Percentiles rank a stretch among this genome's conserved stretches.
These are phyloP conservation scores for Rugalucina vietnamica DNA, from an alignment of 2,888 invertebrate species.

Conservation along the genomic window DNA sequence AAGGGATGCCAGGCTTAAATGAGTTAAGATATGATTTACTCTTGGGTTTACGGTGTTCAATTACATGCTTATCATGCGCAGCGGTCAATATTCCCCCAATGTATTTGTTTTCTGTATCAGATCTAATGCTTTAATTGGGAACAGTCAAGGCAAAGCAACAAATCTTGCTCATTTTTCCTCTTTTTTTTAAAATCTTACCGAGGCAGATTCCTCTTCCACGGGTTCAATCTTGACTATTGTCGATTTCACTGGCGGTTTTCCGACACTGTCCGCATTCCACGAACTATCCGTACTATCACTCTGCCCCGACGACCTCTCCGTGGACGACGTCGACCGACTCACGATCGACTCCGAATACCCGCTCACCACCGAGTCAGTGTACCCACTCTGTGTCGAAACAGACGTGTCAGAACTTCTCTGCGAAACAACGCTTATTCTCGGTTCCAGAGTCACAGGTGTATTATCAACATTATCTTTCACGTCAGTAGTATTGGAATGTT, in stretches of 20 bases:
- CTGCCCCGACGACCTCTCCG: conserved; percentile 25
- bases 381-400: conserved; percentile 40
- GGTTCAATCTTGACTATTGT: too few species aligned
- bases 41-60: too few species aligned
- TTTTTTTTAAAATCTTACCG: background rate
- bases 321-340: conserved; percentile 34
- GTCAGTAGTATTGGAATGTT: background rate
- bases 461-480: conserved; percentile 13
- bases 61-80: too few species aligned
- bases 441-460: background rate
- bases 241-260: background rate
- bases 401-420: conserved; percentile 46
- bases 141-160: too few species aligned
- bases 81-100: too few species aligned
- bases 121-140: too few species aligned
- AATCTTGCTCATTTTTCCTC: too few species aligned
- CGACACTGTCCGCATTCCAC: conserved; percentile 9
- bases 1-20: too few species aligned
- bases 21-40: too few species aligned
- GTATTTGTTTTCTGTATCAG: too few species aligned
- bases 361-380: conserved; percentile 25
- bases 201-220: background rate
- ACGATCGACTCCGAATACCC: conserved; percentile 46
- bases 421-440: conserved; percentile 25
- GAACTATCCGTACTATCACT: conserved; percentile 30